These are phyloP conservation scores for Tipula vernalis DNA, from an alignment of 2,888 invertebrate genomes.

Conservation along the genomic window DNA sequence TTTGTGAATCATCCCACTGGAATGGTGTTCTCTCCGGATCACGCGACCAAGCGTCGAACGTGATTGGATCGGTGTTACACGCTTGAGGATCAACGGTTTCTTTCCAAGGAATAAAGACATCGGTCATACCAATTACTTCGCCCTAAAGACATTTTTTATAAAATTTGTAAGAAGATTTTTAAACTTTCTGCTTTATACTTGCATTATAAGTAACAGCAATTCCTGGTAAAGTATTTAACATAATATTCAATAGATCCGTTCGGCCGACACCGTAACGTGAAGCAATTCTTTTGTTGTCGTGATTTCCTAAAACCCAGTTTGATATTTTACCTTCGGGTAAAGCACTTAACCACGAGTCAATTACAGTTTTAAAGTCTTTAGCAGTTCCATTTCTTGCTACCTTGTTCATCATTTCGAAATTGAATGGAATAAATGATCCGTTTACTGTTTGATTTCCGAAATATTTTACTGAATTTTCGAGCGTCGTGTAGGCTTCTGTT, in stretches of 20 bases:
- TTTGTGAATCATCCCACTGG: constrained; percentile 44
- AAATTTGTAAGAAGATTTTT: background rate
- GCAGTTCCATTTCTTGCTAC: constrained; percentile 38
- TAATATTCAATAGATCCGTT: constrained; percentile 42
- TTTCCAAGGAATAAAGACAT: constrained; percentile 36
- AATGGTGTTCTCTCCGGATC: constrained; percentile 50
- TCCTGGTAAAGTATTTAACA: constrained; percentile 45
- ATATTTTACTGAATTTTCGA: constrained; percentile 44
- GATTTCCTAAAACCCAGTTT: constrained; percentile 51
- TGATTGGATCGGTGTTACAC: constrained; percentile 36
- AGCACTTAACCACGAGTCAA: constrained; percentile 44
- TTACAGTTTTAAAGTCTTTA: constrained; percentile 37
- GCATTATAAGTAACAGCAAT: constrained; percentile 45
- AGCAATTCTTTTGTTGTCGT: constrained; percentile 37
- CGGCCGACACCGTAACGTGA: constrained; percentile 37
- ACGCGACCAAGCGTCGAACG: constrained; percentile 33
- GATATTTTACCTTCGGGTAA: constrained; percentile 46
- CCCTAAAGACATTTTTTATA: constrained; percentile 32
- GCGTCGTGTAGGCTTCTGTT: constrained; percentile 47
- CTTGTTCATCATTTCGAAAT: constrained; percentile 44
- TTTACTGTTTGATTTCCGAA: constrained; percentile 39
- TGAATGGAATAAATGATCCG: constrained; percentile 52
- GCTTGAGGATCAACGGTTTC: constrained; percentile 43
- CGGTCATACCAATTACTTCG: constrained; percentile 57
- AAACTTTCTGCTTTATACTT: background rate